Percentiles rank a stretch among this genome's conserved stretches.
These are phyloP conservation scores for Drosophila truncata DNA, from an alignment of 1,140 invertebrate species.

Conservation along the genomic window DNA sequence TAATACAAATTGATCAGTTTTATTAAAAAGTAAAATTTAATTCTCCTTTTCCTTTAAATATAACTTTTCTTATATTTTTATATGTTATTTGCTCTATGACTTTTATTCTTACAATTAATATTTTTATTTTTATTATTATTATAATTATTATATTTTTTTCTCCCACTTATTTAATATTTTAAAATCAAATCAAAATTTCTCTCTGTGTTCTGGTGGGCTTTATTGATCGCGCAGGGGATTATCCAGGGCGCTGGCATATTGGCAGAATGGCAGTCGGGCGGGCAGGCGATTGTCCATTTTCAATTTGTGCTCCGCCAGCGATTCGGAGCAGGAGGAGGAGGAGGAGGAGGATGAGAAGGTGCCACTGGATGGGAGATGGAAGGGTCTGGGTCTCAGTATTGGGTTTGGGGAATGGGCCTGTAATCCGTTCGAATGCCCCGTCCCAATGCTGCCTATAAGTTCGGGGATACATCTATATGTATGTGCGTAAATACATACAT, in stretches of 20 bases:
- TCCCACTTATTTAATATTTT: rapidly evolving
- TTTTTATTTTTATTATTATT: too few relatives aligned
- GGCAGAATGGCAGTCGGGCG: slow-evolving; percentile 53
- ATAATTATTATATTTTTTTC: not conserved
- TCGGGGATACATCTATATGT: slow-evolving; percentile 57
- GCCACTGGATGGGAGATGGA: slow-evolving; percentile 6
- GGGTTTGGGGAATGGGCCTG: slow-evolving; percentile 49
- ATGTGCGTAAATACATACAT: slow-evolving; percentile 23
- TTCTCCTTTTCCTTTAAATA: too few relatives aligned
- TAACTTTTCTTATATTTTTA: too few relatives aligned
- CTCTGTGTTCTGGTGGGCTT: slow-evolving; percentile 49
- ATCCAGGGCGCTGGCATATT: slow-evolving; percentile 75
- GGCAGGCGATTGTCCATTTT: slow-evolving; percentile 68
- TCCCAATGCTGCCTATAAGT: slow-evolving; percentile 72
- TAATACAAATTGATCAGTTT: not conserved
- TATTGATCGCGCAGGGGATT: slow-evolving; percentile 81
- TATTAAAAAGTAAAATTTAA: too few relatives aligned
- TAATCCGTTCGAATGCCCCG: slow-evolving; percentile 77
- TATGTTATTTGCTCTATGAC: not conserved
- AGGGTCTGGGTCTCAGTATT: not conserved
- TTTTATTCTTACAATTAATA: too few relatives aligned
- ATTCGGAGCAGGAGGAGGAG: slow-evolving; percentile 6
- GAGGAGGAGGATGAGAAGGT: not conserved
- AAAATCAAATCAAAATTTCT: not conserved
- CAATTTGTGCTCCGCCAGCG: slow-evolving; percentile 65